phyloP scores from a whole-genome alignment of 2,888 invertebrate species.

The Toxonevra muliebris region DNA sequence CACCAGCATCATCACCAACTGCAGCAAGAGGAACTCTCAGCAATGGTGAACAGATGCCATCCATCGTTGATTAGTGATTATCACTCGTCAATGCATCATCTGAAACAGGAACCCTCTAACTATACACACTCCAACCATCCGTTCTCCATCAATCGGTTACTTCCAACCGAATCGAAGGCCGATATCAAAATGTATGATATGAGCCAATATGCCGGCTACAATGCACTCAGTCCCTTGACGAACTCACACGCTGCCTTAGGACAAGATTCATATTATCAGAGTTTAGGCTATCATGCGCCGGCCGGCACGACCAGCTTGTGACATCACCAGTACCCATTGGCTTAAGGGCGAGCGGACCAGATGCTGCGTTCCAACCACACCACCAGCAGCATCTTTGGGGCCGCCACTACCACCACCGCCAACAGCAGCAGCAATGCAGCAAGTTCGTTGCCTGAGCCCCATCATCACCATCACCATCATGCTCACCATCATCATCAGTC shows the following conservation, averaged over 20 bases:
- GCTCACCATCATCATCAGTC: constrained; percentile 26
- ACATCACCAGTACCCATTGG: constrained; percentile 85
- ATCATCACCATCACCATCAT: constrained; percentile 51
- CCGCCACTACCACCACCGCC: constrained; percentile 41
- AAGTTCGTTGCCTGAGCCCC: constrained; percentile 25
- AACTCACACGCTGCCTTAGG: constrained; percentile 73
- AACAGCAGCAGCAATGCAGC: constrained; percentile 48
- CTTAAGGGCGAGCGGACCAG: constrained; percentile 72
- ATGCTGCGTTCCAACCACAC: constrained; percentile 55
- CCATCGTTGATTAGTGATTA: constrained; percentile 72
- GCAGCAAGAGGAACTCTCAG: constrained; percentile 70
- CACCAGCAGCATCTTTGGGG: constrained; percentile 39
- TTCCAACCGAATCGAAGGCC: constrained; percentile 87
- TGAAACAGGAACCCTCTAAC: constrained; percentile 81
- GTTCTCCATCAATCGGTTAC: constrained; percentile 92
- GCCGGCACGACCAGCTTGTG: constrained; percentile 85
- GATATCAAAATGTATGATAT: constrained; percentile 94
- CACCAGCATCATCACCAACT: constrained; percentile 68
- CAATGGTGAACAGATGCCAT: constrained; percentile 74
- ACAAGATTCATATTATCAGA: constrained; percentile 85
- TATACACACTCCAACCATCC: constrained; percentile 89
- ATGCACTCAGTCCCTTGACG: constrained; percentile 71
- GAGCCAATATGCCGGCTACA: constrained; percentile 73
- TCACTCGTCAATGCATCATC: constrained; percentile 71
- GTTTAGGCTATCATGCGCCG: constrained; percentile 77